phyloP scores from a whole-genome alignment of 2,113 vertebrate genomes.

The Barnardius zonarius region DNA sequence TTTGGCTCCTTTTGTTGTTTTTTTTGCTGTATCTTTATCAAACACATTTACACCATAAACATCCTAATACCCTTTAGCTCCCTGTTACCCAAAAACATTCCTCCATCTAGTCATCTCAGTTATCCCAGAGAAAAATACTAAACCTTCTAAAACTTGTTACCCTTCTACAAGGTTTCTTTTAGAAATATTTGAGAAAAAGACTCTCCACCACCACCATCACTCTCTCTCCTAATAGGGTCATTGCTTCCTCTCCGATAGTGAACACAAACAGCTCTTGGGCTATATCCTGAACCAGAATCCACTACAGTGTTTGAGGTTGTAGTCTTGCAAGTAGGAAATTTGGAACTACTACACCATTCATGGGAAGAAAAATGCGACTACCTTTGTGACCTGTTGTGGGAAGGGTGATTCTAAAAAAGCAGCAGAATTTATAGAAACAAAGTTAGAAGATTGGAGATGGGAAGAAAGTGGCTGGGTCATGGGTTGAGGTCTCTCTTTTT shows the following conservation, averaged over 20 bases:
- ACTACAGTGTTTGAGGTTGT: neutral
- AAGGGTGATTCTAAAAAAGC: neutral
- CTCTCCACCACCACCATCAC: neutral
- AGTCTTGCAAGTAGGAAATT: neutral
- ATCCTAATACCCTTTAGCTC: neutral
- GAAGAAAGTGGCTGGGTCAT: neutral
- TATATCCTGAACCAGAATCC: neutral
- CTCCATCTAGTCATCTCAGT: rapidly evolving
- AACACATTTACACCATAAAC: neutral
- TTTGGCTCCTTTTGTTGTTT: neutral
- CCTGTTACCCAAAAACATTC: neutral
- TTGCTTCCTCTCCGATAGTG: rapidly evolving
- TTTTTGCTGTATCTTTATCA: neutral
- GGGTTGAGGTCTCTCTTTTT: neutral
- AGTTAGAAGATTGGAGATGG: rapidly evolving
- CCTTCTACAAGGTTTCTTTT: neutral
- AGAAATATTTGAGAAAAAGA: neutral
- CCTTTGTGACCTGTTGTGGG: neutral
- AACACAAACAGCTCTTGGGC: neutral
- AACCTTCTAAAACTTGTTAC: neutral
- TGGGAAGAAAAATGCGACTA: neutral
- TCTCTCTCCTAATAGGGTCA: neutral
- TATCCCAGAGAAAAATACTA: neutral
- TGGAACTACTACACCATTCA: neutral
- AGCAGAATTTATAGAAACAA: neutral